phyloP scores from a whole-genome alignment of 2,888 invertebrate genomes.

The Biston betularia region DNA sequence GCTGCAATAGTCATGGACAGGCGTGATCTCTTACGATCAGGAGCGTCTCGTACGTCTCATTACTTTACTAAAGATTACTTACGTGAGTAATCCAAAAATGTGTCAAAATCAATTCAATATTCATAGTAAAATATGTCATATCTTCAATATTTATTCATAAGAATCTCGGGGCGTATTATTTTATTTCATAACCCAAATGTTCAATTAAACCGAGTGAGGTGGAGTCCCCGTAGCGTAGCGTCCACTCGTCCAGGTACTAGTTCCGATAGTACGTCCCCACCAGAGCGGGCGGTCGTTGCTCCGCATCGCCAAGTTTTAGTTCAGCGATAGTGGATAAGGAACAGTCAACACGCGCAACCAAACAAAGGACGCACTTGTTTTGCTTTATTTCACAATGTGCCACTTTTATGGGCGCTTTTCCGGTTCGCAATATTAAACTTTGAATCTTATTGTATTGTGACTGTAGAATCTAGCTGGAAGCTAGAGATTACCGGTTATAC shows the following conservation, averaged over 20 bases:
- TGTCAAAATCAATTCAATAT: too few relatives aligned
- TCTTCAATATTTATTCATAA: too few relatives aligned
- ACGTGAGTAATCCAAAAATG: too few relatives aligned
- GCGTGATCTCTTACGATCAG: too few relatives aligned
- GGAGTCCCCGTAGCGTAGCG: background rate
- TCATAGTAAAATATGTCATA: too few relatives aligned
- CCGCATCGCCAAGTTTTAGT: constrained; percentile 63
- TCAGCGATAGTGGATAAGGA: constrained; percentile 80
- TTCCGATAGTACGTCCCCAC: constrained; percentile 51
- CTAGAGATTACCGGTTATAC: too few relatives aligned
- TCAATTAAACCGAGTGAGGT: background rate
- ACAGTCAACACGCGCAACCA: constrained; percentile 76
- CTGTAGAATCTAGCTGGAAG: background rate
- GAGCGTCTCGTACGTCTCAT: too few relatives aligned
- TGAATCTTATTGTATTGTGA: constrained; percentile 37
- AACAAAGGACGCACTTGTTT: constrained; percentile 80
- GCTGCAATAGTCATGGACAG: too few relatives aligned
- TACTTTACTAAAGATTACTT: too few relatives aligned
- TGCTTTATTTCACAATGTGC: constrained; percentile 76
- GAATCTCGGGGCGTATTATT: too few relatives aligned
- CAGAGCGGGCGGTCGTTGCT: constrained; percentile 65
- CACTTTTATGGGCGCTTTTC: constrained; percentile 70
- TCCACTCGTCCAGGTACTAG: constrained; percentile 45
- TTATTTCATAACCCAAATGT: background rate
- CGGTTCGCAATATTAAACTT: constrained; percentile 56